phyloP scores from a whole-genome alignment of 2,888 invertebrate genomes.

The Minunthozetes semirufus region DNA sequence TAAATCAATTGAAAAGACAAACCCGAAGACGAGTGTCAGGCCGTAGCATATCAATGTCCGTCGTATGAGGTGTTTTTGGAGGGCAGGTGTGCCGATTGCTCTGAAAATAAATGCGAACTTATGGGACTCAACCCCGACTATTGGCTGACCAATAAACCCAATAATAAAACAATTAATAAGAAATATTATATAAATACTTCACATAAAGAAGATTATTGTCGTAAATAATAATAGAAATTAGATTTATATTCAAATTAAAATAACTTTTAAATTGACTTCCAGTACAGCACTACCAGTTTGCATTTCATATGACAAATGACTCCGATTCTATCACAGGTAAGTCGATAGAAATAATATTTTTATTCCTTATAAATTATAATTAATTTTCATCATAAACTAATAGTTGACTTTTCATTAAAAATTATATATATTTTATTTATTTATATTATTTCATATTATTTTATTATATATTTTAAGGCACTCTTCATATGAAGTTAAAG shows the following conservation, averaged over 20 bases:
- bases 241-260: not conserved
- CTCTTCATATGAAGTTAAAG: not conserved
- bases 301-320: not conserved
- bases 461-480: no score
- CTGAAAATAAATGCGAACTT: not conserved
- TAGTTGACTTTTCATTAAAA: no score
- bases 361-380: no score
- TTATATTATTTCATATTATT: no score
- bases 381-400: no score
- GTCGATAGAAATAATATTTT: not conserved
- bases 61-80: not conserved
- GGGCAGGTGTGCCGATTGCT: not conserved
- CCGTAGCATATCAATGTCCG: not conserved
- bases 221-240: not conserved
- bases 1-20: no score
- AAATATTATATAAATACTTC: slow-evolving; percentile 4
- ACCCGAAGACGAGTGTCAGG: not conserved
- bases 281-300: not conserved
- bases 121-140: not conserved
- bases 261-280: not conserved
- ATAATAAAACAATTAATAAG: not conserved
- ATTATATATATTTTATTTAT: no score
- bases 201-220: not conserved
- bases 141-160: not conserved
- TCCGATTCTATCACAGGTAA: not conserved